These are phyloP conservation scores for Podocnemis expansa DNA, from an alignment of 2,113 vertebrate genomes.

Conservation along the genomic window DNA sequence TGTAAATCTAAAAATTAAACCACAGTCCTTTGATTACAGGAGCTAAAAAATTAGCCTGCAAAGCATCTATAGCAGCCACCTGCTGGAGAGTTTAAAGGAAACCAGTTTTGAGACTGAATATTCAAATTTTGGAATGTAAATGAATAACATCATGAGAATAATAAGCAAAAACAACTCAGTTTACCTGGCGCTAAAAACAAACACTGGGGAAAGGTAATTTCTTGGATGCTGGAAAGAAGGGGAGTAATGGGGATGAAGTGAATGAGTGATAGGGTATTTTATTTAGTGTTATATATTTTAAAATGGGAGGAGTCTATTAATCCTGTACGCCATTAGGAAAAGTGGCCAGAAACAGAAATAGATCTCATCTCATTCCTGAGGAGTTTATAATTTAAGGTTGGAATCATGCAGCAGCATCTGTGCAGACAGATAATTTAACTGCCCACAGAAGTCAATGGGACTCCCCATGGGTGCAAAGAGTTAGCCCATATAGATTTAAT, in stretches of 20 bases:
- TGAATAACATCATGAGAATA: not conserved
- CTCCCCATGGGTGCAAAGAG: not conserved
- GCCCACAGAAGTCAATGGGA: not conserved
- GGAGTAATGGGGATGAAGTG: fast-evolving
- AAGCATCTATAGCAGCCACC: not conserved
- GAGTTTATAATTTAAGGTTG: not conserved
- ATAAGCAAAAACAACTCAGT: not conserved
- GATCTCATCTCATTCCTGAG: not conserved
- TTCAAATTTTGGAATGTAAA: not conserved
- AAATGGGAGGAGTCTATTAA: not conserved
- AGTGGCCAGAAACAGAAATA: not conserved
- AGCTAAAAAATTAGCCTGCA: slow-evolving; percentile 12
- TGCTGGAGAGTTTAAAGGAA: not conserved
- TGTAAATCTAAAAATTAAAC: not conserved
- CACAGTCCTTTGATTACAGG: not conserved
- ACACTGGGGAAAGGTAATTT: not conserved
- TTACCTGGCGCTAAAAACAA: fast-evolving
- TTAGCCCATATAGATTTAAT: not conserved
- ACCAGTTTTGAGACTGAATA: not conserved
- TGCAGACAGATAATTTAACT: not conserved
- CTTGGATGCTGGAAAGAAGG: not conserved
- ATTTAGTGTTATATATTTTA: not conserved
- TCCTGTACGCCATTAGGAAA: not conserved
- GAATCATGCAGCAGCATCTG: not conserved
- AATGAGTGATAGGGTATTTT: not conserved